Percentiles rank a stretch among this genome's conserved stretches.
Evolutionary conservation across 2,888 invertebrate genomes (phyloP).

Genomic region (Isoperla grammatica): DNA sequence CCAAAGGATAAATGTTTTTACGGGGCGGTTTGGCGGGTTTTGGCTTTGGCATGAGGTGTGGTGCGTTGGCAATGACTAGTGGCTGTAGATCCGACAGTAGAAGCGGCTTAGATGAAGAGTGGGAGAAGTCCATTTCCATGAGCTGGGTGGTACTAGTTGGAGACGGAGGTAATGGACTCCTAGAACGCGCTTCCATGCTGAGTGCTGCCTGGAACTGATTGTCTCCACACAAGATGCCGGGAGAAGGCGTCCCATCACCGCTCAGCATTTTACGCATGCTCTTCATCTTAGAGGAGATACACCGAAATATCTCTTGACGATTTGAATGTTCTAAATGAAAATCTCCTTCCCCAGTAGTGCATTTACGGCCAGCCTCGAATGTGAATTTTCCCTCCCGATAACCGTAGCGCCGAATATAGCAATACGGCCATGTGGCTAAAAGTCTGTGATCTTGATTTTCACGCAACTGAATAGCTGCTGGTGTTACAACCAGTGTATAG

Average conservation of each 20-base stretch:
- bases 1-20: constrained; percentile 42
- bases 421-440: constrained; percentile 76
- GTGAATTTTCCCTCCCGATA: constrained; percentile 80
- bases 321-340: constrained; percentile 76
- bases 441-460: constrained; percentile 56
- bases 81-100: constrained; percentile 21
- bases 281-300: constrained; percentile 77
- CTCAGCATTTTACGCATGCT: constrained; percentile 78
- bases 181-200: constrained; percentile 75
- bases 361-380: constrained; percentile 82
- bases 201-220: constrained; percentile 67
- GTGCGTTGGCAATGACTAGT: constrained; percentile 9
- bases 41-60: constrained; percentile 40
- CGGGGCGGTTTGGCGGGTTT: constrained; percentile 59
- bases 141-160: constrained; percentile 47
- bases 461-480: constrained; percentile 68
- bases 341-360: constrained; percentile 78
- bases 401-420: constrained; percentile 76
- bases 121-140: constrained; percentile 44
- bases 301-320: constrained; percentile 76
- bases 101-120: constrained; percentile 29
- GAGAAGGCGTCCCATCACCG: constrained; percentile 38
- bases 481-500: constrained; percentile 68
- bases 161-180: constrained; percentile 71
- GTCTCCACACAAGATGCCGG: constrained; percentile 60